A percentile compares a stretch with the other conserved stretches of the same genome.
phyloP scores from a whole-genome alignment of 2,113 vertebrate genomes.

The Dicrurus megarhynchus region DNA sequence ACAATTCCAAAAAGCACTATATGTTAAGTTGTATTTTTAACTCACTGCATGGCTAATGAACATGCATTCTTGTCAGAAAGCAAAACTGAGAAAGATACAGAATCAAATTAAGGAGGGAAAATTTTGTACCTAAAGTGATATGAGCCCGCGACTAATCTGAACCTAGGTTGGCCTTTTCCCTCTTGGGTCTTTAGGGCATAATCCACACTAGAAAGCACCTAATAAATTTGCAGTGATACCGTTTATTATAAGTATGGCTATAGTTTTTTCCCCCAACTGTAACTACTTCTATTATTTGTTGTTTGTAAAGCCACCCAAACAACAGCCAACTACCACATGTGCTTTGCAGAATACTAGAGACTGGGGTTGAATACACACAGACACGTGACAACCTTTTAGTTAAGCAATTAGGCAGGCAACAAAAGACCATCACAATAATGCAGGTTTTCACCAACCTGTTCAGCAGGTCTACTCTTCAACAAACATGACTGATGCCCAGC shows the following conservation, averaged over 20 bases:
- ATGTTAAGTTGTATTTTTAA: not conserved
- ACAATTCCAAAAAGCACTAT: not conserved
- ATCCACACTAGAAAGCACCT: not conserved
- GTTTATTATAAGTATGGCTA: not conserved
- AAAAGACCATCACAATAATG: not conserved
- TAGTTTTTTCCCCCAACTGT: not conserved
- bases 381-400: not conserved
- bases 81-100: not conserved
- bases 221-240: not conserved
- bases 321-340: not conserved
- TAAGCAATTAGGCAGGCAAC: not conserved
- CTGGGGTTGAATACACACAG: fast-evolving
- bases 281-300: not conserved
- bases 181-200: not conserved
- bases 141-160: not conserved
- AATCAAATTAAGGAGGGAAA: not conserved
- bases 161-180: not conserved
- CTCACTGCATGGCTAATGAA: not conserved
- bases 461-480: not conserved
- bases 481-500: not conserved
- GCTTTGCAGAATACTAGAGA: not conserved
- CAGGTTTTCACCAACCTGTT: not conserved
- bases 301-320: not conserved
- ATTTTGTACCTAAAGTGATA: not conserved
- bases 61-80: not conserved